These are phyloP conservation scores for Bostrychus sinensis DNA, from an alignment of 2,113 vertebrate species.

Conservation along the genomic window DNA sequence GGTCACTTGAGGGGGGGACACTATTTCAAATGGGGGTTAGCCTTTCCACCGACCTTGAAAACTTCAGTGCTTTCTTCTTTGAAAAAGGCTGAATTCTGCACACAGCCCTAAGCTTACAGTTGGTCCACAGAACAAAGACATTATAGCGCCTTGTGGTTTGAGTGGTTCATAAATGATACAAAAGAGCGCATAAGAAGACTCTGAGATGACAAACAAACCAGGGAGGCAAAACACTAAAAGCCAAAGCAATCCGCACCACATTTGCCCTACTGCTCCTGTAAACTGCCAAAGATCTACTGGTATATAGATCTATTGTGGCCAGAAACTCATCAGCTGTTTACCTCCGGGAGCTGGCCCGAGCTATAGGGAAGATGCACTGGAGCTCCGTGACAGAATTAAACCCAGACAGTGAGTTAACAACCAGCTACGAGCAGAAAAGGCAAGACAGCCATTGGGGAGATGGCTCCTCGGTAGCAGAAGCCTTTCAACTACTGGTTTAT, in stretches of 20 bases:
- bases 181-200: background rate
- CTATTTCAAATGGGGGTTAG: slow-evolving; percentile 23
- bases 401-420: background rate
- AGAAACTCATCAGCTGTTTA: slow-evolving; percentile 28
- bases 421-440: slow-evolving; percentile 1
- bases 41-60: slow-evolving; percentile 46
- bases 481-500: slow-evolving; percentile 10
- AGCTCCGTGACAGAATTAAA: slow-evolving; percentile 16
- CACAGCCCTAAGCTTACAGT: slow-evolving; percentile 1
- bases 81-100: slow-evolving; percentile 6
- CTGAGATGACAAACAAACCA: background rate
- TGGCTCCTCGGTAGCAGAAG: slow-evolving; percentile 17
- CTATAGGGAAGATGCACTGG: background rate
- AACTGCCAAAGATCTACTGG: background rate
- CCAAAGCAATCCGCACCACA: background rate
- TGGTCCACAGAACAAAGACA: background rate
- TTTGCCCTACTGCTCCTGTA: background rate
- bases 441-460: slow-evolving; percentile 15
- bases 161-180: background rate
- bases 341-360: background rate
- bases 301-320: slow-evolving; percentile 25
- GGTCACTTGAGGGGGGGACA: slow-evolving; percentile 9
- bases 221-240: background rate
- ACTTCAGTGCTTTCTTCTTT: slow-evolving; percentile 14
- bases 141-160: background rate